Base-by-base conservation (phyloP, 2,888 invertebrate genomes). In the Xestia ashworthii region DNA sequence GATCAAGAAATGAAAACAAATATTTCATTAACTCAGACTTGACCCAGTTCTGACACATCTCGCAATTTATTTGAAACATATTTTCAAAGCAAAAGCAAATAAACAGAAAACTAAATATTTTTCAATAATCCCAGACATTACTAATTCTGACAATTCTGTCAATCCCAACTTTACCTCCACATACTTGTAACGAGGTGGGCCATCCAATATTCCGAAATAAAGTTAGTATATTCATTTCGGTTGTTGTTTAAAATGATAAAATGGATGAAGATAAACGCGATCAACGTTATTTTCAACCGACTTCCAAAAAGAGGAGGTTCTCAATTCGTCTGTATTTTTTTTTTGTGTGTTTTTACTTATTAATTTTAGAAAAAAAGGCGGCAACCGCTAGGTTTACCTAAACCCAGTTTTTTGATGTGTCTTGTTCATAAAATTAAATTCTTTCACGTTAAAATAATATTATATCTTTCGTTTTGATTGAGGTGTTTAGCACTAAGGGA, bases 401-500 rank as follows among this genome's bases (percentile, higher is more conserved):
- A 60, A 66, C 50, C 69, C 48, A 50, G 4, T 46, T 53, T 81
- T 66, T 69, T 50, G 25, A 69, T 73, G 68, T 74, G 72, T 70
- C 70, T 80, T 73, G 65, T 77, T 71, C 58, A 48, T 44, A 65
- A 73, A 46, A 65, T 73, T 53, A 46, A 68, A 70, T 77, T 44
- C 8, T 66, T 81, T 82, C 71, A 78, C 55, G 44, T 80, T 32
- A 78, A 9, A 19, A 71, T 81, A 16, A 70, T 81, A 32, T 38
- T 82, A 25, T 78, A 80, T 72, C 62, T 76, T 87, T 78, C 74
- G 74, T 71, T 69, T 71, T 80, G 75, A 78, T 85, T 82, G 80
- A 80, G 70, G 88, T 81, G 86, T 83, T 76, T 83, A 89, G 80
- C 76, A 86, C 73, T 88, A 90, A 88, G 86, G 82, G 81, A 80